Percentiles rank a stretch among this genome's conserved stretches.
These are phyloP conservation scores for Drosophila burlai DNA, from an alignment of 1,140 invertebrate species.

Conservation along the genomic window DNA sequence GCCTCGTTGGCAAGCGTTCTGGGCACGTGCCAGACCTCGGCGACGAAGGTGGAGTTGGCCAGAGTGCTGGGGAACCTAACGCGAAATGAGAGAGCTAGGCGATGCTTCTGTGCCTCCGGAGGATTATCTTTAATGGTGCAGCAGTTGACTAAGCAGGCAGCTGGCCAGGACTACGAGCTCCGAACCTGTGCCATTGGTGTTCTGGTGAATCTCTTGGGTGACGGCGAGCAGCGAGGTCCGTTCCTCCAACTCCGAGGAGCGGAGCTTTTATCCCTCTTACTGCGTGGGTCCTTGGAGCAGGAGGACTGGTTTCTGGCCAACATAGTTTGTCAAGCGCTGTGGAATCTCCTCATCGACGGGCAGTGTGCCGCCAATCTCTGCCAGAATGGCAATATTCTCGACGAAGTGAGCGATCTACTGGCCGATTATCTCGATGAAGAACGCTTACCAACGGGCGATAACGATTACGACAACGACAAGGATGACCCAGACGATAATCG, in stretches of 20 bases:
- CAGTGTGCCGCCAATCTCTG: slow-evolving; percentile 85
- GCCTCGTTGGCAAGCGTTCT: slow-evolving; percentile 57
- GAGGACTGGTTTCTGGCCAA: slow-evolving; percentile 84
- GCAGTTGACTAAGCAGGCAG: slow-evolving; percentile 60
- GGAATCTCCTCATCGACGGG: slow-evolving; percentile 90
- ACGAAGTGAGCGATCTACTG: slow-evolving; percentile 86
- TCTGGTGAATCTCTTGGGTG: slow-evolving; percentile 81
- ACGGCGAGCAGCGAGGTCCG: slow-evolving; percentile 76
- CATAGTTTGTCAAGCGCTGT: slow-evolving; percentile 86
- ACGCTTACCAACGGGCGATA: slow-evolving; percentile 77
- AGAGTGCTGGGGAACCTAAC: slow-evolving; percentile 85
- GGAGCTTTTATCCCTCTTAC: slow-evolving; percentile 62
- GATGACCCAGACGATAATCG: slow-evolving; percentile 2
- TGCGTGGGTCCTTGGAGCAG: slow-evolving; percentile 72
- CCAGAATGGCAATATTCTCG: slow-evolving; percentile 85
- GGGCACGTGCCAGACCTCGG: slow-evolving; percentile 40
- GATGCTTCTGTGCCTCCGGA: slow-evolving; percentile 75
- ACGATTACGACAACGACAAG: slow-evolving; percentile 36
- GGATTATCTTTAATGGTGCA: slow-evolving; percentile 75
- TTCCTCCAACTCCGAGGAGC: slow-evolving; percentile 77
- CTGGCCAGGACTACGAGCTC: slow-evolving; percentile 75
- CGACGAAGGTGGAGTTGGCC: slow-evolving; percentile 77
- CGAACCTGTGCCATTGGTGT: slow-evolving; percentile 82
- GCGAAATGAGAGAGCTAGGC: slow-evolving; percentile 76
- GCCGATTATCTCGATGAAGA: slow-evolving; percentile 87